Conservation (phyloP, 2,113 vertebrate genomes). For the Argyrosomus japonicus region DNA sequence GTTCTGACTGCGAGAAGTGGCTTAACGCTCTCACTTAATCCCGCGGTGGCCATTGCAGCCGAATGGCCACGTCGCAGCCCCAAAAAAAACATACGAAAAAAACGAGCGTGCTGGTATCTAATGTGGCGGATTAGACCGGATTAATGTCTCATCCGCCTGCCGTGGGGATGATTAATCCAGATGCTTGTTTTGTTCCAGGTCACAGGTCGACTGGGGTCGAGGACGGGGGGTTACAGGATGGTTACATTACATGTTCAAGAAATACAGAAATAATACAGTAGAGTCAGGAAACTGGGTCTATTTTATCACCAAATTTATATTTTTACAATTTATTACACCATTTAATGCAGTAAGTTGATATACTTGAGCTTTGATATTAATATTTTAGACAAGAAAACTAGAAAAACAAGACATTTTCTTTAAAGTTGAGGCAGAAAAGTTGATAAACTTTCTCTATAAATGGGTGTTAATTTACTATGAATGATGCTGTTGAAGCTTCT, state of each 20-base stretch:
- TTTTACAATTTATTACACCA: neutral
- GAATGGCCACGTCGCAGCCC: slow-evolving; percentile 59
- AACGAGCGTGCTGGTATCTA: slow-evolving; percentile 61
- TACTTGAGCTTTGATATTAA: too few species aligned
- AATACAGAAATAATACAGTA: neutral
- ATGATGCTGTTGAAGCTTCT: too few species aligned
- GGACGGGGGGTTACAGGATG: too few species aligned
- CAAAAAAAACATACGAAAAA: neutral
- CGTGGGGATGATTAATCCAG: slow-evolving; percentile 66
- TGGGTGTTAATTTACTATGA: too few species aligned
- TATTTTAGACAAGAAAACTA: too few species aligned
- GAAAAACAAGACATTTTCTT: too few species aligned
- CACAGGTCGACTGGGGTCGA: slow-evolving; percentile 38
- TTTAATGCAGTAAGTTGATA: neutral
- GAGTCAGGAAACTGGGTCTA: neutral
- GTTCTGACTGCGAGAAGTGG: slow-evolving; percentile 58
- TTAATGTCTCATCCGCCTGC: slow-evolving; percentile 68
- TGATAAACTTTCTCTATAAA: too few species aligned
- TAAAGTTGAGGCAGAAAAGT: too few species aligned
- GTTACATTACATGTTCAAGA: too few species aligned
- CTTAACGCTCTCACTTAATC: slow-evolving; percentile 79
- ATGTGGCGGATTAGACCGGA: slow-evolving; percentile 77
- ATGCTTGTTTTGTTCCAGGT: slow-evolving; percentile 52
- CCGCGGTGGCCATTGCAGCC: slow-evolving; percentile 65
- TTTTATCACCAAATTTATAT: neutral